A percentile compares a stretch with the other conserved stretches of the same genome.
These are phyloP conservation scores for Pseudomyrmex cubaensis DNA, from an alignment of 1,140 invertebrate genomes.

Conservation along the genomic window DNA sequence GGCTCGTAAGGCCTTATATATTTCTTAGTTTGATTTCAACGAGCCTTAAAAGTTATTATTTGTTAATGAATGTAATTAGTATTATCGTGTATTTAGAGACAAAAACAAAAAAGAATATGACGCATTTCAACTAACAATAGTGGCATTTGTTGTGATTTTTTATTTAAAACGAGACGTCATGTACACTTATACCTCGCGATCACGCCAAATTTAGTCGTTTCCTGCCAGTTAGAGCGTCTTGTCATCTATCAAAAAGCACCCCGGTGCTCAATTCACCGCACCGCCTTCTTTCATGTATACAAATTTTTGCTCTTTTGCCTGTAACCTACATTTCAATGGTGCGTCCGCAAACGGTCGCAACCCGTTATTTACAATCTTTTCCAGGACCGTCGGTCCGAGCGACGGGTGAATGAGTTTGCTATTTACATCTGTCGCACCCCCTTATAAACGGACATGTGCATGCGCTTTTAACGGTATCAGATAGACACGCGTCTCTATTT, in stretches of 20 bases:
- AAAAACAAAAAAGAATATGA: too few species aligned
- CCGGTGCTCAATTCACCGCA: constrained; percentile 63
- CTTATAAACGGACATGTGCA: constrained; percentile 2
- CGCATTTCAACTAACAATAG: too few species aligned
- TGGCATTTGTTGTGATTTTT: not conserved
- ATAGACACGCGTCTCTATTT: constrained; percentile 9
- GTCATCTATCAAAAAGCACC: constrained; percentile 67
- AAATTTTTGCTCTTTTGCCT: constrained; percentile 83
- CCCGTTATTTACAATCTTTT: constrained; percentile 82
- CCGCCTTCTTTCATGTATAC: constrained; percentile 81
- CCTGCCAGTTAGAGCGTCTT: constrained; percentile 55
- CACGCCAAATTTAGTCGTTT: constrained; percentile 76
- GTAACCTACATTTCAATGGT: constrained; percentile 84
- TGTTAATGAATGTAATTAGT: too few species aligned
- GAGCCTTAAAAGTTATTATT: too few species aligned
- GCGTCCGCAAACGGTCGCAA: constrained; percentile 74
- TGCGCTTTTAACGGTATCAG: constrained; percentile 60
- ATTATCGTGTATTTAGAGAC: too few species aligned
- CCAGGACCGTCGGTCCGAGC: constrained; percentile 37
- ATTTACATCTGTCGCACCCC: constrained; percentile 71
- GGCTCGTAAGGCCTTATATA: too few species aligned
- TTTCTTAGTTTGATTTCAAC: too few species aligned
- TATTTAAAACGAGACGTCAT: constrained; percentile 50
- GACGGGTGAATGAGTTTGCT: constrained; percentile 62
- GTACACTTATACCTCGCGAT: constrained; percentile 71